Evolutionary conservation across 2,797 vertebrate species (phyloP).

Genomic region (Siniperca scherzeri): DNA sequence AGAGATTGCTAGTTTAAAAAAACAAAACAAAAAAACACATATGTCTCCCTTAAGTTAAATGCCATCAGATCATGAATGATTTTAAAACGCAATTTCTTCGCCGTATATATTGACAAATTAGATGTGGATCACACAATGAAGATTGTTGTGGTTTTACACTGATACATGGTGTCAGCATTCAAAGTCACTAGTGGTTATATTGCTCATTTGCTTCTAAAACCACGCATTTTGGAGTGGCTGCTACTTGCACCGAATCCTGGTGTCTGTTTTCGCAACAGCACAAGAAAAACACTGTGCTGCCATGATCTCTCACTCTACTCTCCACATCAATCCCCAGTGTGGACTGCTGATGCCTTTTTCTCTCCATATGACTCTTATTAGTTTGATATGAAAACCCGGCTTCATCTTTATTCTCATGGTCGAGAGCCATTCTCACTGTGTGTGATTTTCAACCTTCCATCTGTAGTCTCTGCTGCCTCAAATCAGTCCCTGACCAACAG

Average conservation of each 20-base stretch:
- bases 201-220: slow-evolving; percentile 66
- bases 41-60: not conserved
- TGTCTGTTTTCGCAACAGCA: slow-evolving; percentile 77
- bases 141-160: slow-evolving; percentile 37
- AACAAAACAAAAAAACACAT: no score
- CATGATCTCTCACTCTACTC: slow-evolving; percentile 69
- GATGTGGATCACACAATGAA: slow-evolving; percentile 13
- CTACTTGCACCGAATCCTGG: slow-evolving; percentile 61
- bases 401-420: slow-evolving; percentile 68
- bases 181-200: slow-evolving; percentile 64
- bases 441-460: slow-evolving; percentile 61
- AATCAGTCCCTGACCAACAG: slow-evolving; percentile 57
- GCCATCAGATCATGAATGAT: not conserved
- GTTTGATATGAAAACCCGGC: slow-evolving; percentile 71
- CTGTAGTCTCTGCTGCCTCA: slow-evolving; percentile 51
- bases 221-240: slow-evolving; percentile 64
- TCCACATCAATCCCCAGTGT: slow-evolving; percentile 72
- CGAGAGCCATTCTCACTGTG: slow-evolving; percentile 57
- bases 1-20: slow-evolving; percentile 5
- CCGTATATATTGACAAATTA: not conserved
- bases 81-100: not conserved
- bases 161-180: slow-evolving; percentile 42
- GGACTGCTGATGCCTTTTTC: slow-evolving; percentile 61
- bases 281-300: slow-evolving; percentile 69
- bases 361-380: slow-evolving; percentile 79